These are phyloP conservation scores for Acestrorhynchus altus DNA, from an alignment of 2,797 vertebrate genomes.

Conservation along the genomic window DNA sequence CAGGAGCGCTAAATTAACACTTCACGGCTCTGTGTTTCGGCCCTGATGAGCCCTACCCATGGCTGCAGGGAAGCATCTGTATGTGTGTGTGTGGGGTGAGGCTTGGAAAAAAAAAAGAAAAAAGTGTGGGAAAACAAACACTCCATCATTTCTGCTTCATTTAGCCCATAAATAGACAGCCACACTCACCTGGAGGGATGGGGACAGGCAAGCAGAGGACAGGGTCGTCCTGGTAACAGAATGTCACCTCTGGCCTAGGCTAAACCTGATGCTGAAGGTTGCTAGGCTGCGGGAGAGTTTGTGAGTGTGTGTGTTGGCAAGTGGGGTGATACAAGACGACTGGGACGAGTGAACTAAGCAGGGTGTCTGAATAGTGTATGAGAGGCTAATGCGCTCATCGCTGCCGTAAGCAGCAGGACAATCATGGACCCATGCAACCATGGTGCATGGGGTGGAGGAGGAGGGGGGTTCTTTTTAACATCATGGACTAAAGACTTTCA, in stretches of 20 bases:
- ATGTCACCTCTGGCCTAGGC: conserved; percentile 65
- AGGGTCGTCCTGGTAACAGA: conserved; percentile 80
- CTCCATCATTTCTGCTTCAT: conserved; percentile 89
- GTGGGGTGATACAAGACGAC: conserved; percentile 23
- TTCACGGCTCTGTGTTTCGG: conserved; percentile 60
- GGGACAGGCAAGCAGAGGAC: conserved; percentile 71
- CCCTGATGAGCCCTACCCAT: conserved; percentile 55
- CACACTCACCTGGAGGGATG: conserved; percentile 85
- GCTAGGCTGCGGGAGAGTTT: conserved; percentile 32
- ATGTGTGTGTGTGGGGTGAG: conserved; percentile 4
- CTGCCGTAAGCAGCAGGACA: conserved; percentile 29
- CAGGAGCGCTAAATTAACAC: conserved; percentile 91
- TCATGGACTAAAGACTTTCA: too few species aligned
- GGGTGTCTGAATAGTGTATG: conserved; percentile 40
- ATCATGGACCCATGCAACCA: too few species aligned
- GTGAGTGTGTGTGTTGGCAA: conserved; percentile 3
- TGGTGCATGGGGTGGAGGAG: too few species aligned
- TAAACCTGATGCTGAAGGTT: conserved; percentile 75
- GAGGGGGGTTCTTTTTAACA: too few species aligned
- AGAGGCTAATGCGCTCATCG: conserved; percentile 30
- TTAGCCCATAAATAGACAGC: conserved; percentile 81
- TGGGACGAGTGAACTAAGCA: conserved; percentile 32
- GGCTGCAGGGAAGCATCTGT: conserved; percentile 34
- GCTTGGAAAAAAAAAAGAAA: conserved; percentile 43
- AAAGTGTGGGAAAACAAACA: conserved; percentile 90